Base-by-base conservation (phyloP, 2,797 vertebrate species). In the Sternarchorhynchus goeldii region DNA sequence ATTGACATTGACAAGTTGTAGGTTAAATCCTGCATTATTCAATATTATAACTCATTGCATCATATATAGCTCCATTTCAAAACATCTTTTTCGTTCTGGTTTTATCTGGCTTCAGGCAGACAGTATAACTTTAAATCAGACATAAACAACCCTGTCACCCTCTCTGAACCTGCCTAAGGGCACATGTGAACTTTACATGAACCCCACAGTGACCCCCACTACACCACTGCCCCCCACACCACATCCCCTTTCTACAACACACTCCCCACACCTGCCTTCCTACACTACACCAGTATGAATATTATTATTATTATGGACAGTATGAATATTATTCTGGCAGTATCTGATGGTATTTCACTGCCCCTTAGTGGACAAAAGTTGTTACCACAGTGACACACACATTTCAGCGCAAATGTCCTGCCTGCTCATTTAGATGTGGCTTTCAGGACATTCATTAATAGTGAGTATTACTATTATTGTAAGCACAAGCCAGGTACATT, bases 281-380 rank as follows among this genome's bases (percentile, higher is more conserved):
- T 7, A 4, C 36, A 4, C 36, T 4, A 39, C 36, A 39, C 7
- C 36, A 6, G 25, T 31, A 10, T 36, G 31, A 8, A 20, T 2
- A 7, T 59, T 32, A 68, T 14, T 31, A 17, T 59, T 32, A 68
- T 14, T 31, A 29, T 17, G 25, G 17, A 31, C 4, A 6, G 25
- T 31, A 10, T 36, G 31, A 8, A 20, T 2, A 7, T 59, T 32
- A 68, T 14, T 31, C 21, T 17, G 25, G 5, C 2, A n/a, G 53
- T 53, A 34, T 45, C 39, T 25, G 4, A 21, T 73, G 72, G 68
- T 21, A 7, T 60, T 81, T 39, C 75, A 75, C 41, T 78, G 83
- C 82, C 82, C n/a, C 79, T 62, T 77, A 29, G 80, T 85, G 86
- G 83, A 80, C 31, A 36, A 5, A 2, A 36, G 18, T n/a, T 25